Conservation (phyloP, 1,140 invertebrate species). For the Aricia agestis region DNA sequence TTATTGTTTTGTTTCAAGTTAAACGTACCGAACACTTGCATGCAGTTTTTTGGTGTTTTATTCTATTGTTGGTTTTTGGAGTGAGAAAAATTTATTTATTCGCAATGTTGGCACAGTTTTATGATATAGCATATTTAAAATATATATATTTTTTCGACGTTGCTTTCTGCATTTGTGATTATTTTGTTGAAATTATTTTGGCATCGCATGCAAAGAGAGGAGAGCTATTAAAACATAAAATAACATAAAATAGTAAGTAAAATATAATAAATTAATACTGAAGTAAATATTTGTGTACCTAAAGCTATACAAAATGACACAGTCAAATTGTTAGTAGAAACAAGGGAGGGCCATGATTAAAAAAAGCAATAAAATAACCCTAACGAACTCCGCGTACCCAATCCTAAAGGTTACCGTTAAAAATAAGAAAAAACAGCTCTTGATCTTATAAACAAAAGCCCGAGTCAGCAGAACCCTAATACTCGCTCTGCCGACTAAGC, state of each 20-base stretch:
- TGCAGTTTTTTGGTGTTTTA: slow-evolving; percentile 9
- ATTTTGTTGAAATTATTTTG: too few species aligned
- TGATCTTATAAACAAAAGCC: slow-evolving; percentile 3
- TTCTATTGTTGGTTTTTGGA: slow-evolving; percentile 3
- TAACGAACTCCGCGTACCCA: background rate
- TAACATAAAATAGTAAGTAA: too few species aligned
- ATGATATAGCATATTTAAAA: background rate
- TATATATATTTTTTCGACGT: background rate
- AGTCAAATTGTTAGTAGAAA: too few species aligned
- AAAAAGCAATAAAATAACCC: too few species aligned
- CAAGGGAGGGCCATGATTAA: too few species aligned
- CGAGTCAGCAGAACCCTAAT: background rate
- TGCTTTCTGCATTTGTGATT: too few species aligned
- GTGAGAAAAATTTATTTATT: slow-evolving; percentile 2
- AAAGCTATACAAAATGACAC: too few species aligned
- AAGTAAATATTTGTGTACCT: too few species aligned
- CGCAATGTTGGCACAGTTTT: background rate
- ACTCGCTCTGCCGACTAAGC: background rate
- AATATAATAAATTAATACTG: too few species aligned
- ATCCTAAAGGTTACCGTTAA: background rate
- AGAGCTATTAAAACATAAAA: too few species aligned
- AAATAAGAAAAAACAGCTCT: background rate
- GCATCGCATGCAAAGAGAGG: too few species aligned
- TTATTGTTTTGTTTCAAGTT: slow-evolving; percentile 13
- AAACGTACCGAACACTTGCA: slow-evolving; percentile 7